phyloP scores from a whole-genome alignment of 2,797 vertebrate species.

The Numenius phaeopus region DNA sequence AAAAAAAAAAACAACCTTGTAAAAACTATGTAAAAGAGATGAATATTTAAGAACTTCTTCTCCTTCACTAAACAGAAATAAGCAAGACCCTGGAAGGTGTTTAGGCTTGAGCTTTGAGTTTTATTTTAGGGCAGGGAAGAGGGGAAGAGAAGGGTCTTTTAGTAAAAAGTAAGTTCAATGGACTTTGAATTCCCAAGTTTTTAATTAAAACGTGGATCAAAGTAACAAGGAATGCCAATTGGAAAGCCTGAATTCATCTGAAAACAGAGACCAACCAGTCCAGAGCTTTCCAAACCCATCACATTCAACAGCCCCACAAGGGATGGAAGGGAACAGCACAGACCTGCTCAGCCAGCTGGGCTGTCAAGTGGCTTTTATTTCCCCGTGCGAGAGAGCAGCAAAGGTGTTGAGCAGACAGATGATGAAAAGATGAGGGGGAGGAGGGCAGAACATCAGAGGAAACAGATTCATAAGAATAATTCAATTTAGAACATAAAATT shows the following conservation, averaged over 20 bases:
- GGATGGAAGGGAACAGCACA: not conserved
- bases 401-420: constrained; percentile 34
- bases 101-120: not conserved
- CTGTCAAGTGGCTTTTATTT: constrained; percentile 44
- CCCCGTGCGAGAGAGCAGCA: not conserved
- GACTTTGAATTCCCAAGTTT: constrained; percentile 57
- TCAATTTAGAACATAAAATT: constrained; percentile 79
- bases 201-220: constrained; percentile 38
- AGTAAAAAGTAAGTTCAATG: not conserved
- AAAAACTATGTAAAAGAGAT: not conserved
- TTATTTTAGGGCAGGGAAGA: not conserved
- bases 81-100: not conserved
- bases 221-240: constrained; percentile 30
- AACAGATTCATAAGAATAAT: constrained; percentile 73
- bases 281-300: constrained; percentile 44
- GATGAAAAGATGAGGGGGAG: not conserved
- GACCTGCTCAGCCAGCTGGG: constrained; percentile 20
- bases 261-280: constrained; percentile 7
- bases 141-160: not conserved
- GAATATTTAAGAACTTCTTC: not conserved
- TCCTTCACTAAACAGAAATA: not conserved
- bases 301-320: not conserved
- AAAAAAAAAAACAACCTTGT: not conserved
- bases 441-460: constrained; percentile 55
- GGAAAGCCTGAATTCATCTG: constrained; percentile 23